phyloP scores from a whole-genome alignment of 1,140 invertebrate genomes.

The Acromyrmex charruanus region DNA sequence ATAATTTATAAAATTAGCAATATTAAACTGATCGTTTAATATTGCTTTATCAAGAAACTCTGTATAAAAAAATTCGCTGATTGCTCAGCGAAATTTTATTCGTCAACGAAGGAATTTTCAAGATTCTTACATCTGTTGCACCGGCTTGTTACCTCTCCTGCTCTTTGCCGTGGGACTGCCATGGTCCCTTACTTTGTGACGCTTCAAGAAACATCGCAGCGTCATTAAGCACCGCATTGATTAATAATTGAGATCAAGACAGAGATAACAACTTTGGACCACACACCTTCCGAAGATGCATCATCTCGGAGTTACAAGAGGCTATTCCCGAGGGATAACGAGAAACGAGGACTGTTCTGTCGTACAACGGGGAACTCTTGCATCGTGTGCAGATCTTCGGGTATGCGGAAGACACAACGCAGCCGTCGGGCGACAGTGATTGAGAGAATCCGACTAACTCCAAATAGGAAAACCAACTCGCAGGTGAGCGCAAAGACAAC shows the following conservation, averaged over 20 bases:
- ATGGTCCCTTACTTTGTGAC: constrained; percentile 1
- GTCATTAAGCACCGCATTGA: background rate
- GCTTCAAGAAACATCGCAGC: background rate
- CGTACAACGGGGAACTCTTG: constrained; percentile 50
- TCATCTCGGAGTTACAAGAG: background rate
- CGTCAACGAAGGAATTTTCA: background rate
- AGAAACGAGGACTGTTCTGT: constrained; percentile 14
- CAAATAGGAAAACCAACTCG: constrained; percentile 55
- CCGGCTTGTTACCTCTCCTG: background rate
- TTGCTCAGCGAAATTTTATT: constrained; percentile 6
- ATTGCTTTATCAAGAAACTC: background rate
- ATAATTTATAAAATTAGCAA: background rate
- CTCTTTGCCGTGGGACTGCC: constrained; percentile 36
- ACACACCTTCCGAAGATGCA: constrained; percentile 54
- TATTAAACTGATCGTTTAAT: background rate
- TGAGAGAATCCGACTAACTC: constrained; percentile 64
- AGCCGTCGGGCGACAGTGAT: constrained; percentile 63
- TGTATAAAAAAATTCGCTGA: background rate
- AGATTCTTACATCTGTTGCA: constrained; percentile 28
- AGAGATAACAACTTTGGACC: background rate
- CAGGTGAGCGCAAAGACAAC: constrained; percentile 65
- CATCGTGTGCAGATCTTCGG: constrained; percentile 48
- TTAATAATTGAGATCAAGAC: background rate
- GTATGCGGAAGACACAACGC: constrained; percentile 70
- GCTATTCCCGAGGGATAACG: constrained; percentile 60